Evolutionary conservation across 2,888 invertebrate genomes (phyloP).

Genomic region (Eulithis prunata): DNA sequence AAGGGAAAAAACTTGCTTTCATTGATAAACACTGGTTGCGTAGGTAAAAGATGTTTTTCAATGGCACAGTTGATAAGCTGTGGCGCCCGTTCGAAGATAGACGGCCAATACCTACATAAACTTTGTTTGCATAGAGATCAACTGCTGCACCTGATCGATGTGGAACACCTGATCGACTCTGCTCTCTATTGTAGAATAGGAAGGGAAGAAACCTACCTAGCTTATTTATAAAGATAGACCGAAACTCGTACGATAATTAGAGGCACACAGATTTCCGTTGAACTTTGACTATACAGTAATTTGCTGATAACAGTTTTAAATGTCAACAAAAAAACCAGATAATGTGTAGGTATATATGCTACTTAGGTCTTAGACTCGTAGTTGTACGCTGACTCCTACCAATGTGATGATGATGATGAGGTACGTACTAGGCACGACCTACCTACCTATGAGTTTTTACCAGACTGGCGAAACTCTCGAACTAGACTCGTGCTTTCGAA

Average conservation of each 20-base stretch:
- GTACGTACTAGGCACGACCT: no score
- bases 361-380: no score
- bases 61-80: conserved; percentile 62
- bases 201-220: background rate
- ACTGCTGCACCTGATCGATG: conserved; percentile 4
- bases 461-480: no score
- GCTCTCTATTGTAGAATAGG: no score
- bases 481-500: no score
- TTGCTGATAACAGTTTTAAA: conserved; percentile 47
- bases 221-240: conserved; percentile 14
- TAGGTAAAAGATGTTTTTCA: conserved; percentile 67
- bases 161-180: background rate
- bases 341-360: no score
- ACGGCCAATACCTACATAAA: conserved; percentile 10
- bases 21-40: conserved; percentile 73
- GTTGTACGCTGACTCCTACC: no score
- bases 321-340: conserved; percentile 44
- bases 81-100: conserved; percentile 55
- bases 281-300: conserved; percentile 51
- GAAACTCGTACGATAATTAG: conserved; percentile 39
- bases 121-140: conserved; percentile 19
- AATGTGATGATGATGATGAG: no score
- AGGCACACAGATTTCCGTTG: conserved; percentile 50
- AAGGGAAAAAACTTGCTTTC: conserved; percentile 65
- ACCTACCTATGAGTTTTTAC: no score